These are phyloP conservation scores for Gephyroberyx darwinii DNA, from an alignment of 2,797 vertebrate species.

Conservation along the genomic window DNA sequence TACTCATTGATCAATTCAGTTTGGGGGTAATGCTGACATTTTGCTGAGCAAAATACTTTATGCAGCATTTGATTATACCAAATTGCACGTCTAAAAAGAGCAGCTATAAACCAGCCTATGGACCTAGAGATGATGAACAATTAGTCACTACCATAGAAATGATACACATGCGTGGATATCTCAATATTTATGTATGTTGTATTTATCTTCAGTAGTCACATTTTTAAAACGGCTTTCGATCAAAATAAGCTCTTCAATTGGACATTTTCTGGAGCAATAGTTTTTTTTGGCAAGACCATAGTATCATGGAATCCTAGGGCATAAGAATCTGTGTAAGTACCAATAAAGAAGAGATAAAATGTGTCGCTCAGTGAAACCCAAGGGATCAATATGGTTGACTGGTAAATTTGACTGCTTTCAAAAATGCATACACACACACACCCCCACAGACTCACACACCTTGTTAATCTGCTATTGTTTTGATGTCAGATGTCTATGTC, in stretches of 20 bases:
- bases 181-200: too few species aligned
- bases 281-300: neutral
- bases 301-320: constrained; percentile 1
- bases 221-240: constrained; percentile 6
- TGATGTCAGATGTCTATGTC: constrained; percentile 46
- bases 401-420: constrained; percentile 83
- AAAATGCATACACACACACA: neutral
- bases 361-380: constrained; percentile 65
- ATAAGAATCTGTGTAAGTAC: neutral
- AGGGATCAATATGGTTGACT: constrained; percentile 83
- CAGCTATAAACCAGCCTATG: neutral
- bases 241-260: neutral
- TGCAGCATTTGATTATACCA: constrained; percentile 20
- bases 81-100: constrained; percentile 11
- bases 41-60: constrained; percentile 10
- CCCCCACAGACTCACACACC: constrained; percentile 22
- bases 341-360: constrained; percentile 55
- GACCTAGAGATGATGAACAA: constrained; percentile 8
- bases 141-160: neutral
- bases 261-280: neutral
- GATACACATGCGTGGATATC: constrained; percentile 8
- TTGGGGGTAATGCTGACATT: constrained; percentile 23
- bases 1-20: constrained; percentile 22
- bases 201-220: neutral
- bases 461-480: constrained; percentile 52